Base-by-base conservation (phyloP, 2,113 vertebrate genomes). In the Arenaria interpres region DNA sequence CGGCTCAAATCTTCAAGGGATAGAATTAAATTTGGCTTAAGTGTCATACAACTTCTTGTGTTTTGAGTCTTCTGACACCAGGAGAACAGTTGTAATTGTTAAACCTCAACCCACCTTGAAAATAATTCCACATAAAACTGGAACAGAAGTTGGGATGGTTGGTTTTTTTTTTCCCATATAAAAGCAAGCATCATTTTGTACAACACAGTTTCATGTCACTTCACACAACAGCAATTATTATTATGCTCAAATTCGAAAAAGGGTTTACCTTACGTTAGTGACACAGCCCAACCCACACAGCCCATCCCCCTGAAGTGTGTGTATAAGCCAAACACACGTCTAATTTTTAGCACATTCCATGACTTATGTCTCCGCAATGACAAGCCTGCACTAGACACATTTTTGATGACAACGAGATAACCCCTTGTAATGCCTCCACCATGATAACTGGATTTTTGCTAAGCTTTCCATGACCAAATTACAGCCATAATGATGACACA, bases 361-460 rank as follows among this genome's bases (percentile, higher is more conserved):
- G 59, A 80, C 89, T 96, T 51, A 23, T 6, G 30, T 33, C 80
- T 50, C 69, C 66, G 41, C 77, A 71, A 72, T 33, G 77, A 79
- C 85, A 87, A 89, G 43, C 57, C 74, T 2, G 20, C 74, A 83
- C 43, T 66, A 85, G 92, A 82, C 53, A 78, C 48, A 6, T 76
- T 92, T 77, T 73, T 95, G 94, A 96, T 97, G 84, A 73, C 64
- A 90, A 74, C 1, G 3, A 97, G 94, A 96, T 97, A 96, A 94
- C 94, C 77, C 62, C 74, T 88, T 80, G 69, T 95, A 96, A 95
- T 85, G 84, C 94, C 77, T 96, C 84, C 87, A 96, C 95, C 95
- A 95, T 89, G 94, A 69, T 85, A 97, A 97, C 80, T 88, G 95
- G 93, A 96, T 97, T 97, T 95, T 91, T 96, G 89, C 89, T 97